Conservation (phyloP, 64 coral and sea anemone species). For the Anthopleura sola region DNA sequence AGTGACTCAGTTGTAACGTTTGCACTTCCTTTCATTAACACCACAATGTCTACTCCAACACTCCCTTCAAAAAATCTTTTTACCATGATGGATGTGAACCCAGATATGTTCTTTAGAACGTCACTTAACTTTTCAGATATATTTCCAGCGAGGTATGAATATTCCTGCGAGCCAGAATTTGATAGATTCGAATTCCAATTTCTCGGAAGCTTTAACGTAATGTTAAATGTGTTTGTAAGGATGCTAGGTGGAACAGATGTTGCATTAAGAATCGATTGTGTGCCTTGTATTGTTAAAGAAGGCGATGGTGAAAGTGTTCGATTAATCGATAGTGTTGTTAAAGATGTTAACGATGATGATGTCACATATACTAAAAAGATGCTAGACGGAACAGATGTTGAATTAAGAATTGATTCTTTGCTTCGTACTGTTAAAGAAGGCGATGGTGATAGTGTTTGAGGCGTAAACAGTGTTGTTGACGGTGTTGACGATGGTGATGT, state of each 20-base stretch:
- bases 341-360: too few species aligned
- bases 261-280: not conserved
- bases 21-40: not conserved
- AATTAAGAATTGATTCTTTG: too few species aligned
- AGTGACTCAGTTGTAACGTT: not conserved
- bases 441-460: too few species aligned
- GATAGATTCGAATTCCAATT: not conserved
- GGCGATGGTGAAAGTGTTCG: not conserved
- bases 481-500: too few species aligned
- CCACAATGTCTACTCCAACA: not conserved
- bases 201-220: not conserved
- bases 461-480: too few species aligned
- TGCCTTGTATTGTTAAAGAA: not conserved
- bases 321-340: not conserved
- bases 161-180: not conserved
- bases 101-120: not conserved
- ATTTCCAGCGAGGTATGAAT: too few species aligned
- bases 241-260: not conserved
- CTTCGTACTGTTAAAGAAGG: too few species aligned
- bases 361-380: too few species aligned
- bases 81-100: not conserved
- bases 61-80: not conserved
- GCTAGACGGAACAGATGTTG: too few species aligned
- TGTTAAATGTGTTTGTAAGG: not conserved
- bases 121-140: not conserved